Evolutionary conservation across 2,113 vertebrate genomes (phyloP), one percentile per base, ranked within the genome.

Genomic region (Dipodomys stephensi): DNA sequence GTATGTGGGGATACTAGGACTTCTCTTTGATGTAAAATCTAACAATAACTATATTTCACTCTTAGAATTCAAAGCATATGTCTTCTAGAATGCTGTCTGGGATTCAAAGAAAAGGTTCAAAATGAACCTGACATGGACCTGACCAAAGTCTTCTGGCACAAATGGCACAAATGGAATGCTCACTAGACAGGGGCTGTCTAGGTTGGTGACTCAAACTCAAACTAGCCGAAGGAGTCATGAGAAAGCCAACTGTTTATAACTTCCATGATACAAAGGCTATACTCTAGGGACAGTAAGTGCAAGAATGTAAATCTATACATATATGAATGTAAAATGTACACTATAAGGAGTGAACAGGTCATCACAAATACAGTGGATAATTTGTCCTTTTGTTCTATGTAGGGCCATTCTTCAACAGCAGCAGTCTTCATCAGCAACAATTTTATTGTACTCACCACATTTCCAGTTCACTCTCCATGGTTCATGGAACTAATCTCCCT

Each of bases 1-100:
- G 7, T 71, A 79, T 77, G 44, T 90, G 65, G 10, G 64, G 44
- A 87, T 30, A 74, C 78, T 0, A 88, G 74, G 22, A 76, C 20
- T 28, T 72, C 86, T 79, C 49, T 60, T 71, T 35, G 11, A 27
- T 57, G 12, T 77, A 28, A 15, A 64, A 76, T 22, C 83, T 91
- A 89, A 83, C 76, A 95, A 79, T 69, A 90, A 94, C 13, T 80
- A 90, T 25, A 57, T 83, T 96, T 83, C 69, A 85, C 73, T 71
- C 76, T 91, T 76, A 4, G 67, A 76, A 62, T 83, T 39, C 62
- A 94, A 88, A 80, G 28, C 62, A 84, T 5, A 53, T 27, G 23
- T 28, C n/a, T 80, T 87, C 32, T 77, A 32, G 19, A 86, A 28
- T 86, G 35, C 53, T 82, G 57, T 69, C 76, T 92, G 46, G 78